phyloP scores from a whole-genome alignment of 2,113 vertebrate genomes.

The Cephalopholis sonnerati region DNA sequence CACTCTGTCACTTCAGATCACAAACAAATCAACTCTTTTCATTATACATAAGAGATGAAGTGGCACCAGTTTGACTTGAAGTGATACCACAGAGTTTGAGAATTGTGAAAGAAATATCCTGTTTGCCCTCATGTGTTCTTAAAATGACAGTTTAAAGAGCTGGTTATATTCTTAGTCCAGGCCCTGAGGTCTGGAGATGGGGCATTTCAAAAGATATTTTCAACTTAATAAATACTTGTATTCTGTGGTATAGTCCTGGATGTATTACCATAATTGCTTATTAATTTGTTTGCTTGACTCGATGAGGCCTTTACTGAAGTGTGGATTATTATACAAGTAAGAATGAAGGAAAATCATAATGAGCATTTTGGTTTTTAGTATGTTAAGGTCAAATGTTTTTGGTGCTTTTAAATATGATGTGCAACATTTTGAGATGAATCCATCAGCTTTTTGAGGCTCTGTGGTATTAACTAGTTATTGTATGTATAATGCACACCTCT shows the following conservation, averaged over 20 bases:
- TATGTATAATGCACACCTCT: not conserved
- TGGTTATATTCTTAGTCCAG: slow-evolving; percentile 14
- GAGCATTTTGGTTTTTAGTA: too few species aligned
- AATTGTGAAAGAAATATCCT: not conserved
- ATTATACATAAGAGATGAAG: slow-evolving; percentile 13
- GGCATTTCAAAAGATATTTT: not conserved
- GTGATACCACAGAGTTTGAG: not conserved
- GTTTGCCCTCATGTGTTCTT: not conserved
- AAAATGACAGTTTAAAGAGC: not conserved
- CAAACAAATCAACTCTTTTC: slow-evolving; percentile 77
- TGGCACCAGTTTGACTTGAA: slow-evolving; percentile 6
- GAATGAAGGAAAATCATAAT: too few species aligned
- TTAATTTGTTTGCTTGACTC: not conserved
- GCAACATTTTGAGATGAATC: not conserved
- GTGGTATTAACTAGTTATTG: not conserved
- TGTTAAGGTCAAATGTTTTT: not conserved
- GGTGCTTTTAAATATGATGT: not conserved
- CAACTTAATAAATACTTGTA: not conserved
- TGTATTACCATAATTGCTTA: not conserved
- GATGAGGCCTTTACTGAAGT: not conserved
- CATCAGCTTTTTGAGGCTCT: not conserved
- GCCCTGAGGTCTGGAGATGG: not conserved
- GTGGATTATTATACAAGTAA: not conserved
- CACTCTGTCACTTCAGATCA: slow-evolving; percentile 15
- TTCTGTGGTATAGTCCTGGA: not conserved